These are phyloP conservation scores for Melanotaenia boesemani DNA, from an alignment of 2,797 vertebrate species.

Conservation along the genomic window DNA sequence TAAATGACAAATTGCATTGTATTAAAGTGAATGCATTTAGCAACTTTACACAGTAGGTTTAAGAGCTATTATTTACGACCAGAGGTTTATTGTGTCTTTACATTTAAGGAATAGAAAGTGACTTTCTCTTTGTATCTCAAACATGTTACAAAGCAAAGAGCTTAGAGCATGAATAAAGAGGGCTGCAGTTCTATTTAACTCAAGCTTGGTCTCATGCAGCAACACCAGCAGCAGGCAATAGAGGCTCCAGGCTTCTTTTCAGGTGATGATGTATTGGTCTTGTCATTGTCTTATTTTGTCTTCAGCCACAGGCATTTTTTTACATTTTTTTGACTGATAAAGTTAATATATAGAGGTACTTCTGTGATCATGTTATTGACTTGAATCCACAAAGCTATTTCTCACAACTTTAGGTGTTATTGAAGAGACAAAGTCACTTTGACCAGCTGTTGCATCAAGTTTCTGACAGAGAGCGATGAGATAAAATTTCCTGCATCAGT, in stretches of 20 bases:
- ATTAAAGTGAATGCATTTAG: neutral
- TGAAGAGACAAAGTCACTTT: slow-evolving; percentile 13
- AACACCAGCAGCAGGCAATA: neutral
- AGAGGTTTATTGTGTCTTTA: no score
- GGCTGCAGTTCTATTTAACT: neutral
- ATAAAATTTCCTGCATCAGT: slow-evolving; percentile 1
- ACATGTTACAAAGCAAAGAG: slow-evolving; percentile 6
- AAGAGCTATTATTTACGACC: neutral
- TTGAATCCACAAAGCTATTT: slow-evolving; percentile 11
- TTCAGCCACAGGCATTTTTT: neutral
- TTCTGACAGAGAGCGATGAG: slow-evolving; percentile 10
- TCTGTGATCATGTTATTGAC: slow-evolving; percentile 1
- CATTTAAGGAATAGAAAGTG: neutral
- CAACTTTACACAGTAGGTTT: neutral
- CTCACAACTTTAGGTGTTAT: slow-evolving; percentile 3
- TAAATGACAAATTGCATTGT: neutral
- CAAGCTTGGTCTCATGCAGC: neutral
- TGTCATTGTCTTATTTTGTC: neutral
- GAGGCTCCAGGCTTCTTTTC: slow-evolving; percentile 1
- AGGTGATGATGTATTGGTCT: neutral
- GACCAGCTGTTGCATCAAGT: slow-evolving; percentile 8
- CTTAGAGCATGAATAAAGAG: slow-evolving; percentile 4
- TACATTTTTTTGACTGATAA: neutral
- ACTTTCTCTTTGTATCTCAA: neutral
- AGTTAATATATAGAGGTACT: neutral